Percentiles rank a stretch among this genome's conserved stretches.
Evolutionary conservation across 2,888 invertebrate species (phyloP).

Genomic region (Philonicus albiceps): DNA sequence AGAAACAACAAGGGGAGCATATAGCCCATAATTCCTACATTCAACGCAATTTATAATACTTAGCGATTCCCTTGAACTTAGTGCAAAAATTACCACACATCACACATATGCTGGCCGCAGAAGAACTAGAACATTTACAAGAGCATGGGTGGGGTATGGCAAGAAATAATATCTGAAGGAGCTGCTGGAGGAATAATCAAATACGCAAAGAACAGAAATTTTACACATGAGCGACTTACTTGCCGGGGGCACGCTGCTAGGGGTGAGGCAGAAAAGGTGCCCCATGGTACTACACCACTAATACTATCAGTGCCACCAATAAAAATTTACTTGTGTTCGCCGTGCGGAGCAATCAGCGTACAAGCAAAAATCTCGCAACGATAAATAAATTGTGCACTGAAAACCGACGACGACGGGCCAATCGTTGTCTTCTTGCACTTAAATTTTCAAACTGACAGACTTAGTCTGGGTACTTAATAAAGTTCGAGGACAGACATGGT

Average conservation of each 20-base stretch:
- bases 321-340: constrained; percentile 4
- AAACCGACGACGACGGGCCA: neutral
- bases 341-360: neutral
- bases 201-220: constrained; percentile 36
- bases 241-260: neutral
- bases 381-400: constrained; percentile 23
- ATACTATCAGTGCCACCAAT: constrained; percentile 16
- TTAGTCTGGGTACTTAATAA: constrained; percentile 25
- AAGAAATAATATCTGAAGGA: neutral
- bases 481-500: constrained; percentile 36
- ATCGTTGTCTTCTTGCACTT: constrained; percentile 34
- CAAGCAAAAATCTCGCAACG: constrained; percentile 9
- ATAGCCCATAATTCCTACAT: neutral
- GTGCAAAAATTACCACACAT: neutral
- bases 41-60: neutral
- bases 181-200: constrained; percentile 8
- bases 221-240: constrained; percentile 16
- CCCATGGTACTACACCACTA: neutral
- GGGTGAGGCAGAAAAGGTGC: neutral
- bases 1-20: neutral
- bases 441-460: constrained; percentile 33
- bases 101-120: neutral
- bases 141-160: neutral
- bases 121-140: neutral
- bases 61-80: constrained; percentile 8